A percentile compares a stretch with the other conserved stretches of the same genome.
Evolutionary conservation across 1,140 invertebrate species (phyloP).

Genomic region (Andricus grossulariae): DNA sequence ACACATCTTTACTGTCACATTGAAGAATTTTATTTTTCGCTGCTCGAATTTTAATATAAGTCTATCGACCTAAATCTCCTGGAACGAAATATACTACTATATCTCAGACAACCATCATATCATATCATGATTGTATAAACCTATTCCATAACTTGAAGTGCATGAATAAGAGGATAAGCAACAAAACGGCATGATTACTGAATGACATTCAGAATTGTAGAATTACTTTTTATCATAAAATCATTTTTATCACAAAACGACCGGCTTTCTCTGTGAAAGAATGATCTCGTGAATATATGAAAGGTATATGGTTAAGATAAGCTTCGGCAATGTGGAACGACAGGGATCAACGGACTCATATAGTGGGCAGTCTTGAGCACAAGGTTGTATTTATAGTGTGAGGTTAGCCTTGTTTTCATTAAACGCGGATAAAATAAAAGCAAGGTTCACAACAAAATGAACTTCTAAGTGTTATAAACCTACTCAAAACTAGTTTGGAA

Average conservation of each 20-base stretch:
- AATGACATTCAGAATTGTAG: conserved; percentile 12
- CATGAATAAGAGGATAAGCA: conserved; percentile 25
- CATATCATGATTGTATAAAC: conserved; percentile 18
- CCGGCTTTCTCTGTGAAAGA: conserved; percentile 6
- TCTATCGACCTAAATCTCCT: conserved; percentile 17
- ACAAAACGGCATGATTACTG: conserved; percentile 22
- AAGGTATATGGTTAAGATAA: not conserved
- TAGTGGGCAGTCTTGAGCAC: conserved; percentile 21
- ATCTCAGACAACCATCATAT: conserved; percentile 20
- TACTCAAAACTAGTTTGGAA: conserved; percentile 13
- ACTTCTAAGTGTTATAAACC: not conserved
- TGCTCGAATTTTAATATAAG: conserved; percentile 6
- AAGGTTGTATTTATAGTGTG: conserved; percentile 9
- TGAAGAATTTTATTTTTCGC: conserved; percentile 2
- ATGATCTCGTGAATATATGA: not conserved
- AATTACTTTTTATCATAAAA: conserved; percentile 19
- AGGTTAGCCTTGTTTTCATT: conserved; percentile 28
- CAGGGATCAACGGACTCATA: conserved; percentile 28
- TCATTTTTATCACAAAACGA: conserved; percentile 26
- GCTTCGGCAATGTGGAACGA: conserved; percentile 22
- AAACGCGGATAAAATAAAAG: conserved; percentile 24
- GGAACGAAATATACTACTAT: conserved; percentile 11
- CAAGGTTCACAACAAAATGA: not conserved
- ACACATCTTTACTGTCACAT: conserved; percentile 6
- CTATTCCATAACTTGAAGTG: conserved; percentile 11